Evolutionary conservation across 2,113 vertebrate genomes (phyloP).

Genomic region (Serilophus lunatus): DNA sequence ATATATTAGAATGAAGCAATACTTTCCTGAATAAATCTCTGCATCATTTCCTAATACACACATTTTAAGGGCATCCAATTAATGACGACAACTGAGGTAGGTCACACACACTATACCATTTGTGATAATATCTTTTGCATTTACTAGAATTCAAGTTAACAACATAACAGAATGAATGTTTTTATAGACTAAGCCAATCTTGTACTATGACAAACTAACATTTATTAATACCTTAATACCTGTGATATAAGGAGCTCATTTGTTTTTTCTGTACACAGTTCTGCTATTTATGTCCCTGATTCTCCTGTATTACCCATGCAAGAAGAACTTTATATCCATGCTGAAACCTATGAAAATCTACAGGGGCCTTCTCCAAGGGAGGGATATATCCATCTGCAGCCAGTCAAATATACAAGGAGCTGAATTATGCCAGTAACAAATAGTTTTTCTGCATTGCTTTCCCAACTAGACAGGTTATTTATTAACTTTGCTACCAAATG

Average conservation of each 20-base stretch:
- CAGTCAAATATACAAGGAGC: background rate
- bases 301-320: background rate
- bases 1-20: background rate
- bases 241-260: background rate
- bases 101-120: background rate
- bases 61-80: background rate
- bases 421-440: background rate
- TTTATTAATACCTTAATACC: background rate
- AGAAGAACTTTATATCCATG: background rate
- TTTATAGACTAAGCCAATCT: background rate
- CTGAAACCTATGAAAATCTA: background rate
- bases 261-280: background rate
- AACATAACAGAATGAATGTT: background rate
- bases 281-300: background rate
- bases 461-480: background rate
- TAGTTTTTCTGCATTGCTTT: background rate
- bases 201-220: background rate
- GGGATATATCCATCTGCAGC: background rate
- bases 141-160: background rate
- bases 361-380: background rate
- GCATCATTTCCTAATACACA: background rate
- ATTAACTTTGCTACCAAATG: background rate
- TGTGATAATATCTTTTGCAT: background rate
- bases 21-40: slow-evolving; percentile 14
- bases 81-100: background rate